Base-by-base conservation (phyloP, 2,113 vertebrate genomes). In the Siniperca knerii region DNA sequence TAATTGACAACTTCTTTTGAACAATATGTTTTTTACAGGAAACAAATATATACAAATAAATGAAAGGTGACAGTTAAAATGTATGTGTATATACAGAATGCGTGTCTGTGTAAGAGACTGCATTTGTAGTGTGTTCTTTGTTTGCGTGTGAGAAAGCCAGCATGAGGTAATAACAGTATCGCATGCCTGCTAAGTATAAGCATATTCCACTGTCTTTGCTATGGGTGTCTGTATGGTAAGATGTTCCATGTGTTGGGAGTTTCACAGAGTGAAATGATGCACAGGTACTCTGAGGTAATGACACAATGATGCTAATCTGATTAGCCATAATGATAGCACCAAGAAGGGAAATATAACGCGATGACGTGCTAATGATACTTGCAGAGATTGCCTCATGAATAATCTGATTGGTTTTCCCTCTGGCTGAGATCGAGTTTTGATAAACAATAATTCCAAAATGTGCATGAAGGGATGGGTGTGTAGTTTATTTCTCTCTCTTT, bases 261-360 rank as follows among this genome's bases (percentile, higher is more conserved):
- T 87, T 79, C 52, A 66, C 69, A 48, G 29, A 81, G 58, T 79
- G 58, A 66, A 86, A 79, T 82, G 69, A 86, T 84, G 85, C 86
- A 64, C 83, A 90, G 90, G 91, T 91, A 87, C 69, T 71, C 65
- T 91, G 89, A 93, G 37, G 90, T 90, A 84, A 89, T 89, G 84
- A 82, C 87, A 81, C 48, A 61, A 44, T 70, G 70, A 88, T 70
- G 76, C 88, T 87, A 75, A 83, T 90, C 80, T 80, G 81, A 90
- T 93, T 83, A 90, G 68, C 58, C 35, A 7, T 68, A 74, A 83
- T 84, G 73, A 84, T 79, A 54, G 71, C 72, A 75, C n/a, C 35
- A 62, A 73, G n/a, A 78, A 20, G 23, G 74, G 35, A 85, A 82
- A 75, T 20, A 16, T 40, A 66, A 73, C 23, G 29, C 25, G 23